A percentile compares a stretch with the other conserved stretches of the same genome.
Evolutionary conservation across 2,888 invertebrate genomes (phyloP).

Genomic region (Zele albiditarsus): DNA sequence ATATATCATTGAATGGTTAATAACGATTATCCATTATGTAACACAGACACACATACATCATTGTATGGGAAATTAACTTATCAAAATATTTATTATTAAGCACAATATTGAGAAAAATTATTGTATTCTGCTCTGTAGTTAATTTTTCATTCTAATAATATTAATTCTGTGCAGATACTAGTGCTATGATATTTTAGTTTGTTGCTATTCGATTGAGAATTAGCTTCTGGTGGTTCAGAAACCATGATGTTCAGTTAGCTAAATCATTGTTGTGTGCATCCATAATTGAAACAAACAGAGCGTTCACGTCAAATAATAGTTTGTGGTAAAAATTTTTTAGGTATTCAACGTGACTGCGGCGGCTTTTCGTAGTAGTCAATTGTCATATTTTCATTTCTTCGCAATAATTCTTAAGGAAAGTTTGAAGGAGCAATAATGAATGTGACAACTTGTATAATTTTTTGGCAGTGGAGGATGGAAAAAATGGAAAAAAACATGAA

Average conservation of each 20-base stretch:
- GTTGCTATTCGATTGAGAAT: constrained; percentile 1
- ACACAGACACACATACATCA: neutral
- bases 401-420: neutral
- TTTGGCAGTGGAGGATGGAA: neutral
- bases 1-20: constrained; percentile 10
- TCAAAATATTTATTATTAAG: constrained; percentile 23
- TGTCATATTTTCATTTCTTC: neutral
- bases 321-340: neutral
- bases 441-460: constrained; percentile 20
- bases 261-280: too few relatives aligned
- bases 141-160: constrained; percentile 14
- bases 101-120: neutral
- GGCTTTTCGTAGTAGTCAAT: neutral
- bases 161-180: neutral
- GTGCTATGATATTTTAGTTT: neutral
- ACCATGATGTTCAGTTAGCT: neutral
- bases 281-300: too few relatives aligned
- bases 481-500: neutral
- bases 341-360: neutral
- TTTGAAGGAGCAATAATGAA: constrained; percentile 22
- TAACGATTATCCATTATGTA: neutral
- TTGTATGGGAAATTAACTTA: neutral
- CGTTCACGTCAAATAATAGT: neutral
- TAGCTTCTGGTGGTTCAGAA: neutral
- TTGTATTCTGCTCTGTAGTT: constrained; percentile 4